Percentiles rank a stretch among this genome's conserved stretches.
phyloP scores from a whole-genome alignment of 30 jellyfish, hydroid and myxozoan genomes.

The Chironex yamaguchii region DNA sequence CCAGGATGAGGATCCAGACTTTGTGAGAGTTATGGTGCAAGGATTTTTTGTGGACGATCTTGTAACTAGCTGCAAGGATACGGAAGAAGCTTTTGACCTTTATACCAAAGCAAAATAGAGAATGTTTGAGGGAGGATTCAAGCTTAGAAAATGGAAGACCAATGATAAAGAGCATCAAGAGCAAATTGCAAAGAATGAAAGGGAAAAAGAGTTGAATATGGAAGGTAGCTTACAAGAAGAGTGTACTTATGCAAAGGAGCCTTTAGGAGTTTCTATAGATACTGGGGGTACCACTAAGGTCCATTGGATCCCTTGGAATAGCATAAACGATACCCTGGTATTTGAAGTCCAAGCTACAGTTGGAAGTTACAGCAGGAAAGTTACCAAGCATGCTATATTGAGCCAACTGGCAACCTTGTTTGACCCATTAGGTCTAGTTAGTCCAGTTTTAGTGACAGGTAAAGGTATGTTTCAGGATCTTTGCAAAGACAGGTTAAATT shows the following conservation, averaged over 20 bases:
- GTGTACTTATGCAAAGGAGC: constrained; percentile 40
- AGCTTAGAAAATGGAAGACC: constrained; percentile 18
- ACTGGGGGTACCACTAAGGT: constrained; percentile 66
- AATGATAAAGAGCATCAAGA: constrained; percentile 20
- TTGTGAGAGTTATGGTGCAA: neutral
- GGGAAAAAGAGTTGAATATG: neutral
- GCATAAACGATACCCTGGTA: constrained; percentile 15
- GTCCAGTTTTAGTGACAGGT: constrained; percentile 53
- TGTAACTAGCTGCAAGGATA: constrained; percentile 3
- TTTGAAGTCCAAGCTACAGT: constrained; percentile 14
- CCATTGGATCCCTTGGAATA: constrained; percentile 66
- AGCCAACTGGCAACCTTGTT: constrained; percentile 37
- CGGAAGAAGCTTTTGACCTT: constrained; percentile 17
- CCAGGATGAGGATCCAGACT: constrained; percentile 9
- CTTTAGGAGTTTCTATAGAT: constrained; percentile 30
- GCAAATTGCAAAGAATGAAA: constrained; percentile 29
- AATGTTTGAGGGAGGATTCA: constrained; percentile 29
- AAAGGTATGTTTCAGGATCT: constrained; percentile 56
- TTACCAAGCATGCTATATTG: constrained; percentile 48
- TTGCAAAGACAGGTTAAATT: constrained; percentile 23
- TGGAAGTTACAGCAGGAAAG: neutral
- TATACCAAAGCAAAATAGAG: constrained; percentile 22
- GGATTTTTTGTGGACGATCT: constrained; percentile 9
- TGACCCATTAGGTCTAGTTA: constrained; percentile 54
- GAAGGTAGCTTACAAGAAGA: neutral